Percentiles rank a stretch among this genome's conserved stretches.
phyloP scores from a whole-genome alignment of 2,888 invertebrate genomes.

The Phlogophora meticulosa region DNA sequence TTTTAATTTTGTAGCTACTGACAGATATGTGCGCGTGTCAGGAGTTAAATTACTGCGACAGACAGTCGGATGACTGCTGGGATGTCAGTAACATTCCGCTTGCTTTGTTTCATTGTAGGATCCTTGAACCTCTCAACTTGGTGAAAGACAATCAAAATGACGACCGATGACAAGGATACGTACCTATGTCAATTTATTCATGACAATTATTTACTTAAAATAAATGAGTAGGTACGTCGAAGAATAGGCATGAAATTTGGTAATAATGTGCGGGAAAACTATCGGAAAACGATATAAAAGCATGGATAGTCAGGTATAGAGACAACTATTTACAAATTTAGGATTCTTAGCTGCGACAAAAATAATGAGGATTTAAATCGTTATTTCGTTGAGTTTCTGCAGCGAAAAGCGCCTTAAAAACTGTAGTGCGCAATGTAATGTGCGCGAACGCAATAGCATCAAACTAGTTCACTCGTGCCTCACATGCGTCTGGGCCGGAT shows the following conservation, averaged over 20 bases:
- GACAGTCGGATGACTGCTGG: background rate
- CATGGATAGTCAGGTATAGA: no score
- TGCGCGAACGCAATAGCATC: slow-evolving; percentile 4
- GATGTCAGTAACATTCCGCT: background rate
- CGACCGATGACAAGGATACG: background rate
- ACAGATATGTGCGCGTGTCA: slow-evolving; percentile 20
- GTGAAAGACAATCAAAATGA: background rate
- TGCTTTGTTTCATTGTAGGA: slow-evolving; percentile 2
- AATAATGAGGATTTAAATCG: background rate
- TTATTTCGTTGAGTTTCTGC: background rate
- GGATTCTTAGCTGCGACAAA: no score
- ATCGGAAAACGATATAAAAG: no score
- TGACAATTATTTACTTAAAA: no score
- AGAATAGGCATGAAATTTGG: no score
- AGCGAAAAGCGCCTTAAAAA: background rate
- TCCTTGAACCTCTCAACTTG: background rate
- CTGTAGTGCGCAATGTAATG: slow-evolving; percentile 4
- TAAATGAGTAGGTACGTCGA: no score
- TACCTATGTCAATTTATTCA: background rate
- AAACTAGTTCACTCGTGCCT: slow-evolving; percentile 17
- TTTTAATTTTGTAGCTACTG: slow-evolving; percentile 18
- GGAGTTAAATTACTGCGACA: slow-evolving; percentile 2
- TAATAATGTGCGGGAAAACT: background rate
- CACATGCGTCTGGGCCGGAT: slow-evolving; percentile 8
- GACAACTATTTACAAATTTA: no score